Evolutionary conservation across 1,140 invertebrate genomes (phyloP), one percentile per base, ranked within the genome.

Genomic region (Paramacrobiotus metropolitanus): DNA sequence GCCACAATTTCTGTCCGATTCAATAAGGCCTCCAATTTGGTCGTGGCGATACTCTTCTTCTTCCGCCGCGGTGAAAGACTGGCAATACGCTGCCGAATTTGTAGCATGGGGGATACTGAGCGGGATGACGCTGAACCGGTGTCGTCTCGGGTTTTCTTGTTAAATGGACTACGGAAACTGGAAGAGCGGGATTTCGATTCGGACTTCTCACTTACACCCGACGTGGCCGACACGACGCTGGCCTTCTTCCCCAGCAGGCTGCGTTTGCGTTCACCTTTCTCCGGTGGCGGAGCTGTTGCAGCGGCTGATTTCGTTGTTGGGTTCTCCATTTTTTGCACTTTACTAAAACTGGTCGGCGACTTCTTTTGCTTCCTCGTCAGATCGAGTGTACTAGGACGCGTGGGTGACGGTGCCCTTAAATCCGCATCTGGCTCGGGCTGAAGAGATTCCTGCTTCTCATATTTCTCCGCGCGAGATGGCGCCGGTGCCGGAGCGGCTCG

Each of bases 361-460:
- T 55, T 55, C 48, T 55, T 55, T 28, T 55, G 48, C 48, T 55
- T 55, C 48, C 24, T 55, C 9, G 48, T 4, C 48, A 55, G 24
- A 24, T 55, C 48, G 9, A 55, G 48, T 15, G 48, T 55, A 18
- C 4, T 4, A 18, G 48, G 48, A 18, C 48, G 48, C 9, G 15
- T 18, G 24, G 48, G 48, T 4, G 48, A 55, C 4, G 48, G 48
- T 18, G 24, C 15, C 4, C 48, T 9, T 4, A 55, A 9, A 4
- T 55, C 48, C 34, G 34, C 9, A 15, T 15, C 9, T 24, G 9
- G 9, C 4, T 4, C 9, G 24, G 48, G 15, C 48, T 55, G 48
- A 9, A 55, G 24, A 4, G 48, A 55, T 4, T 24, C 24, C 24
- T 55, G 48, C 48, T 15, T 55, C 9, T 28, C 4, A 24, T 55